Evolutionary conservation across 2,888 invertebrate species (phyloP).

Genomic region (Buathra laborator): DNA sequence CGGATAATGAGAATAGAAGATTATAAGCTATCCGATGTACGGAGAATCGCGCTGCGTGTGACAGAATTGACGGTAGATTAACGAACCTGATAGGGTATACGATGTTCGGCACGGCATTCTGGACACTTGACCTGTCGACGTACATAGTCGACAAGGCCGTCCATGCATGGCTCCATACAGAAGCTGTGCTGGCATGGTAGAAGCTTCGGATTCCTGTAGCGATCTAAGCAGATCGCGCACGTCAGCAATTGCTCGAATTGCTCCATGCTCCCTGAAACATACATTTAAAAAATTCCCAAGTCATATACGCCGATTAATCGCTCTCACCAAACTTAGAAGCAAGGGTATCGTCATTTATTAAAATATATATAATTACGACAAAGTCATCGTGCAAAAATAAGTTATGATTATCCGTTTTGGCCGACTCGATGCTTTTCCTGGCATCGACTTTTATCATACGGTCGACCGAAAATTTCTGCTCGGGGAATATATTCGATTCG

Average conservation of each 20-base stretch:
- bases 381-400: constrained; percentile 41
- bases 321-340: constrained; percentile 16
- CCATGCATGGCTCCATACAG: constrained; percentile 99
- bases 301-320: constrained; percentile 10
- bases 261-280: constrained; percentile 89
- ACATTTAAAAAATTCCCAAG: constrained; percentile 26
- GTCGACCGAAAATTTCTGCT: neutral
- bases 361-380: constrained; percentile 12
- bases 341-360: neutral
- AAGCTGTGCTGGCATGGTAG: constrained; percentile 99
- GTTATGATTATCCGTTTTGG: constrained; percentile 4
- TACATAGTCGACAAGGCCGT: constrained; percentile 97
- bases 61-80: neutral
- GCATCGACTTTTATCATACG: neutral
- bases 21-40: neutral
- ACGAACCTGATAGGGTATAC: constrained; percentile 96
- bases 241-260: constrained; percentile 98
- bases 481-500: constrained; percentile 35
- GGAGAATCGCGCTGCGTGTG: neutral
- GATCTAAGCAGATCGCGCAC: constrained; percentile 99
- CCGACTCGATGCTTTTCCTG: constrained; percentile 22
- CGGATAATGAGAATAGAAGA: constrained; percentile 38
- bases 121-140: constrained; percentile 98
- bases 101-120: constrained; percentile 98
- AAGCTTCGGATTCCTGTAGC: constrained; percentile 98